Percentiles rank a stretch among this genome's conserved stretches.
phyloP scores from a whole-genome alignment of 2,888 invertebrate genomes.

The Lamellibrachia columna region DNA sequence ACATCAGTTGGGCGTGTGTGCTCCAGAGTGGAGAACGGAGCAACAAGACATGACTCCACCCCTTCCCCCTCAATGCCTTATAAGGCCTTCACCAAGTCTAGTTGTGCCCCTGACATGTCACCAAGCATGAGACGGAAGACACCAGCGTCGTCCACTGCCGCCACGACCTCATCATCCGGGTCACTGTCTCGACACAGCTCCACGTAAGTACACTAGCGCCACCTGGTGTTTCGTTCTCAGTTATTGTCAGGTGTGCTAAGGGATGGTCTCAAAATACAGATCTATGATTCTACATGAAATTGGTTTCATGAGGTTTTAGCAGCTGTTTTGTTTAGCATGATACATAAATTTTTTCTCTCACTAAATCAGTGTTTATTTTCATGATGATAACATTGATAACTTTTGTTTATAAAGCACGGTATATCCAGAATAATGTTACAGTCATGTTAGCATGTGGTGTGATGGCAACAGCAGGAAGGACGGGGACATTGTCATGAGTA shows the following conservation, averaged over 20 bases:
- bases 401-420: no score
- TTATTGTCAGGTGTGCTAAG: background rate
- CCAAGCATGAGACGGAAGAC: constrained; percentile 34
- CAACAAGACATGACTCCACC: background rate
- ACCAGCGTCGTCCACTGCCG: constrained; percentile 23
- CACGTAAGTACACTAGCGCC: constrained; percentile 33
- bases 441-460: no score
- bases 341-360: no score
- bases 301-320: background rate
- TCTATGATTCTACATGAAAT: background rate
- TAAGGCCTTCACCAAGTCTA: background rate
- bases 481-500: no score
- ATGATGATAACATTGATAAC: no score
- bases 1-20: background rate
- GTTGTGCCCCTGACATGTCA: constrained; percentile 34
- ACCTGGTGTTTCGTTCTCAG: background rate
- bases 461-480: no score
- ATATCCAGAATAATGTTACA: no score
- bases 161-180: constrained; percentile 28
- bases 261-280: background rate
- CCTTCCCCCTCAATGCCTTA: background rate
- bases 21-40: background rate
- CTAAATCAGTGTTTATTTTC: no score
- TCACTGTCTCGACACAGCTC: constrained; percentile 38
- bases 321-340: no score